Evolutionary conservation across 2,797 vertebrate genomes (phyloP), one percentile per base, ranked within the genome.

Genomic region (Emys orbicularis): DNA sequence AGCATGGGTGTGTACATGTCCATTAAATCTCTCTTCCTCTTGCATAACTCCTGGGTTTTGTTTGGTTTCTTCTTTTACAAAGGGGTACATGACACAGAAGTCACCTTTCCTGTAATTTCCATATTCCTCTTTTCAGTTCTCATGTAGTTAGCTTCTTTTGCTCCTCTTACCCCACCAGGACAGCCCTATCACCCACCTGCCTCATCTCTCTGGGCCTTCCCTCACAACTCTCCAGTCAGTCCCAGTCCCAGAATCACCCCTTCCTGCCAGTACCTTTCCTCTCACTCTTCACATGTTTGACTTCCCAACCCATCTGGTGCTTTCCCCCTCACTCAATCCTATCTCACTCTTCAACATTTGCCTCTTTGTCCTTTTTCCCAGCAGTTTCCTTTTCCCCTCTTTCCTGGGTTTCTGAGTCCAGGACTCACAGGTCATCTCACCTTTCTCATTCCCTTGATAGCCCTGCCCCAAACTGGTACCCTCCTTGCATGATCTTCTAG

Each of bases 321-420:
- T 86, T 74, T 53, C 23, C 25, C 37, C 91, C 85, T 83, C 49
- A 90, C 16, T 59, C 56, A 72, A 18, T 5, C 41, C 84, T 92
- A 10, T 88, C 72, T 95, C 8, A 0, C 31, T 89, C 53, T 90
- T 90, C 81, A 93, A 50, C 92, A 90, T 94, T 92, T 52, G 76
- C 65, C 79, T 91, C 53, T 31, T 52, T 7, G 76, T 95, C 88
- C 83, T 94, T 94, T 94, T 90, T 41, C 79, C 61, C 92, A 95
- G 85, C 81, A 89, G 80, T 53, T 96, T 87, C 90, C 94, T 94
- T 92, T 86, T 76, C 90, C 92, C 76, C 47, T 76, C 49, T 86
- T 93, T 93, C 89, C 77, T 47, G 92, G 88, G 57, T 21, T 77
- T 90, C 84, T 95, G 59, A 34, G 13, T 61, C 31, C 16, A 61